Evolutionary conservation across 1,140 invertebrate species (phyloP).

Genomic region (Ostrea denselamellosa): DNA sequence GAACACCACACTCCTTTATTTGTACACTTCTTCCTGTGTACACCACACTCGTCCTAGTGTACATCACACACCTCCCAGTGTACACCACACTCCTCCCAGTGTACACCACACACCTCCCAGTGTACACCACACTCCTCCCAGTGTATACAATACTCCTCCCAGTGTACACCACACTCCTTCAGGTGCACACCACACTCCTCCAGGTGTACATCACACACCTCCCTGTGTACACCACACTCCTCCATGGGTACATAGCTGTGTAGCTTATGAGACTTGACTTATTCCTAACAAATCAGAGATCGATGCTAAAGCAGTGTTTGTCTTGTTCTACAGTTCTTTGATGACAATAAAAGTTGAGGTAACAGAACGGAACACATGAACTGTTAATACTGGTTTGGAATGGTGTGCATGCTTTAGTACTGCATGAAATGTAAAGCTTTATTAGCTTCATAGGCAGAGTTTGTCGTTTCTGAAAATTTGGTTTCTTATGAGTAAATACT

Average conservation of each 20-base stretch:
- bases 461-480: neutral
- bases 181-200: no score
- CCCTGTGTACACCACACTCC: neutral
- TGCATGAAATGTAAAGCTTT: conserved; percentile 7
- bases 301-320: conserved; percentile 27
- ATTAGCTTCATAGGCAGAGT: neutral
- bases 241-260: neutral
- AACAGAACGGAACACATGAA: neutral
- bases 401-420: conserved; percentile 20
- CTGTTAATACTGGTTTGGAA: conserved; percentile 1
- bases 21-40: no score
- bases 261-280: neutral
- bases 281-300: neutral
- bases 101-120: no score
- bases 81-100: no score
- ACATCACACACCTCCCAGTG: no score
- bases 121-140: no score
- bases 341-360: conserved; percentile 36
- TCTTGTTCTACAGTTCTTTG: conserved; percentile 37
- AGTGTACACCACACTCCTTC: no score
- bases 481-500: neutral
- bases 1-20: no score
- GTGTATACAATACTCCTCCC: no score
- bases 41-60: no score
- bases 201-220: no score